A percentile compares a stretch with the other conserved stretches of the same genome.
Conservation (phyloP, 2,797 vertebrate genomes). For the Cirrhinus mrigala region DNA sequence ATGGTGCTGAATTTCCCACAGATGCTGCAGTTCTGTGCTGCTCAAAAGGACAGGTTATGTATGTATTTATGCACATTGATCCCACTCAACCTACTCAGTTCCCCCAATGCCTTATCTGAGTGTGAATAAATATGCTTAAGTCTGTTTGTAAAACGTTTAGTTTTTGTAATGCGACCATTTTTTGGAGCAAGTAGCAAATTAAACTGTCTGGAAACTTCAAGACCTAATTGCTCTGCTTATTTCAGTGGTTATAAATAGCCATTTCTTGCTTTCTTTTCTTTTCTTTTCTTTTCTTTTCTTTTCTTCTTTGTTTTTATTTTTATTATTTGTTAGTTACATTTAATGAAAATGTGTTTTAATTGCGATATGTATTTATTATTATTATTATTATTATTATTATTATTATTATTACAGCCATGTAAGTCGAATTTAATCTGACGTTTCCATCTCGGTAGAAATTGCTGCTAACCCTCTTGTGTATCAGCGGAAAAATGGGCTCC, state of each 20-base stretch:
- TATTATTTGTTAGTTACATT: neutral
- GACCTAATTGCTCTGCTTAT: neutral
- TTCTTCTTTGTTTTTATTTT: too few relatives aligned
- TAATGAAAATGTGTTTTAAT: neutral
- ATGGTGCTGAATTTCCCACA: slow-evolving; percentile 63
- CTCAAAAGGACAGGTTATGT: slow-evolving; percentile 24
- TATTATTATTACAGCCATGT: neutral
- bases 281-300: too few relatives aligned
- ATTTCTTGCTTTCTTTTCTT: neutral
- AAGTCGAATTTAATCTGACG: neutral
- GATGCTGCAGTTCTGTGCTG: slow-evolving; percentile 43
- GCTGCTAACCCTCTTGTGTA: slow-evolving; percentile 60
- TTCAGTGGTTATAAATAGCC: neutral
- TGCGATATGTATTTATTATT: neutral
- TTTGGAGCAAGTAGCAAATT: neutral
- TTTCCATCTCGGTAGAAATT: slow-evolving; percentile 17
- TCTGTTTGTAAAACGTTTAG: neutral
- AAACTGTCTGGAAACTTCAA: neutral
- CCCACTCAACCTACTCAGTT: neutral
- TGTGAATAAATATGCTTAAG: neutral
- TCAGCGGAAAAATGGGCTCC: slow-evolving; percentile 71
- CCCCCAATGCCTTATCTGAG: neutral
- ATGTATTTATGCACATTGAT: slow-evolving; percentile 38
- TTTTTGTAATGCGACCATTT: neutral
- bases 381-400: neutral